Evolutionary conservation across 2,888 invertebrate species (phyloP), one percentile per base, ranked within the genome.

Genomic region (Chymomyza fuscimana): DNA sequence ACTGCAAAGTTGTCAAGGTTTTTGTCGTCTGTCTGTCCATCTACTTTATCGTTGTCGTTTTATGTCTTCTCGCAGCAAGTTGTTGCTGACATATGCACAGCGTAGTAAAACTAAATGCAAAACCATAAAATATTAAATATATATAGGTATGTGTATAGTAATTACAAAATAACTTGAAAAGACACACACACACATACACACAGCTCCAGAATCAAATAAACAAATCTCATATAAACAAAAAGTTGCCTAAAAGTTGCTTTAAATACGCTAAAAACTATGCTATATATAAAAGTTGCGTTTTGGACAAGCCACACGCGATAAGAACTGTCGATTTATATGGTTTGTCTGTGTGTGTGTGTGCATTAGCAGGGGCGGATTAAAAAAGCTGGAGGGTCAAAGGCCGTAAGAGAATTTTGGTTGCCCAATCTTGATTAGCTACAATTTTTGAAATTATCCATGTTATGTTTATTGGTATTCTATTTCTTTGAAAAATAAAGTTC

Each of bases 1-100:
- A 76, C 73, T 73, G 70, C 70, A 81, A 82, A 85, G 85, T 87
- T 85, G 81, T 85, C 82, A 86, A 86, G 82, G 76, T 82, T 85
- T 80, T 81, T 83, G 78, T 74, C 77, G 65, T 81, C 73, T n/a
- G 22, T 25, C 15, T 29, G 40, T 81, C 74, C 70, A 62, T 54
- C 54, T 15, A 19, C 58, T 58, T 58, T 58, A 25, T 58, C 58
- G 25, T 25, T 25, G 25, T 58, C 58, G 25, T 58, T 58, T 46
- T 46, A 46, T 46, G 40, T 46, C 40, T 46, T 46, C 40, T 46
- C 40, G 4, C 32, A 46, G 40, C 40, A 46, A 46, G 58, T 58
- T 58, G 58, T 29, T 58, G 25, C 58, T 58, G 58, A 15, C 25
- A 58, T 58, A 58, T 54, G 52, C 52, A 54, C 52, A 19, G 52